Conservation (phyloP, 2,113 vertebrate genomes). For the Chionis minor region DNA sequence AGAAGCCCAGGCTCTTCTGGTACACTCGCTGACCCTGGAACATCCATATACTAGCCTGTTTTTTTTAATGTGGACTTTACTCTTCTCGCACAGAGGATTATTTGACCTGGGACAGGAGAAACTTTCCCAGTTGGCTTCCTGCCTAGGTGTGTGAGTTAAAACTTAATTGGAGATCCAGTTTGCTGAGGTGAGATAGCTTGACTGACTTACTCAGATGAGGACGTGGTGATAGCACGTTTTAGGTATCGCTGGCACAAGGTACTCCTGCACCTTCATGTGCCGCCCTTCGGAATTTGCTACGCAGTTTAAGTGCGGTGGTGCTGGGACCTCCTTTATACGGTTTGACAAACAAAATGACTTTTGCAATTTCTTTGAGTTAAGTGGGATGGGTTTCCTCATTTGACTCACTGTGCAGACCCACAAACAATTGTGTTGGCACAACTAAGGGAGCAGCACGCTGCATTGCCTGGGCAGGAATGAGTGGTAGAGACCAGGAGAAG, state of each 20-base stretch:
- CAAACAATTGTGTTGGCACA: slow-evolving; percentile 38
- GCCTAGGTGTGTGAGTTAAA: background rate
- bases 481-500: slow-evolving; percentile 43
- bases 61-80: background rate
- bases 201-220: background rate
- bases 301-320: background rate
- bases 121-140: slow-evolving; percentile 4
- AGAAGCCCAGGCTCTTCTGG: background rate
- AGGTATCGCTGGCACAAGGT: background rate
- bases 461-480: slow-evolving; percentile 43
- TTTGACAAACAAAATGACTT: slow-evolving; percentile 12
- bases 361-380: slow-evolving; percentile 9
- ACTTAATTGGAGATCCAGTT: background rate
- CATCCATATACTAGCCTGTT: background rate
- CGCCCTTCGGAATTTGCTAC: background rate
- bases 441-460: background rate
- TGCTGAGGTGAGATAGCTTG: background rate
- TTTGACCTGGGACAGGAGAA: slow-evolving; percentile 10
- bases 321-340: background rate
- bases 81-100: background rate
- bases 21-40: background rate
- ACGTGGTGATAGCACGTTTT: background rate
- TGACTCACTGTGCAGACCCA: slow-evolving; percentile 8
- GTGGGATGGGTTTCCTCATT: slow-evolving; percentile 5
- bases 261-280: background rate